phyloP scores from a whole-genome alignment of 2,113 vertebrate species.

The Conger conger region DNA sequence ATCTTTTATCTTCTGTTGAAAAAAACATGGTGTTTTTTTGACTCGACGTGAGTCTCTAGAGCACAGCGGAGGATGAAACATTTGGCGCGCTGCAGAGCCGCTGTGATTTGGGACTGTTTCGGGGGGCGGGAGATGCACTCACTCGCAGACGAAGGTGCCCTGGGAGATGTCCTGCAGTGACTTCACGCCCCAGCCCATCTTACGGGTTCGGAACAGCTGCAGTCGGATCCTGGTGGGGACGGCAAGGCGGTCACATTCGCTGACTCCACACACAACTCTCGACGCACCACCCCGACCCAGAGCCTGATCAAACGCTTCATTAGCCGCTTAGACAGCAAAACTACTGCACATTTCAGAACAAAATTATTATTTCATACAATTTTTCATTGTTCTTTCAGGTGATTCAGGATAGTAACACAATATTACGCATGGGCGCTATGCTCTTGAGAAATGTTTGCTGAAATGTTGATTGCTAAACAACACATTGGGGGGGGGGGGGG shows the following conservation, averaged over 20 bases:
- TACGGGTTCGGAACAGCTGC: conserved; percentile 87
- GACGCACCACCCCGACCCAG: no score
- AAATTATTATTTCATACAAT: no score
- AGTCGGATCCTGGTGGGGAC: conserved; percentile 76
- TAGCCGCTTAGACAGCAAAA: no score
- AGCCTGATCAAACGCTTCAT: no score
- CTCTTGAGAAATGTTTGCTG: no score
- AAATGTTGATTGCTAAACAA: no score
- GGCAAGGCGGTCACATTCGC: neutral
- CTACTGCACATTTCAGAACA: no score
- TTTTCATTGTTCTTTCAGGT: no score
- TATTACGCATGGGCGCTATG: no score
- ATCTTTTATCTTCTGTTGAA: no score
- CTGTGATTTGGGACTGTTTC: neutral
- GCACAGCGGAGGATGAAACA: neutral
- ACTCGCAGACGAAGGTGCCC: conserved; percentile 97
- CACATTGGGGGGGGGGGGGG: no score
- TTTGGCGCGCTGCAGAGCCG: neutral
- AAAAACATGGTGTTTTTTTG: neutral
- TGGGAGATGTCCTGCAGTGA: conserved; percentile 88
- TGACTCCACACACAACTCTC: neutral
- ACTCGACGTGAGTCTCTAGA: neutral
- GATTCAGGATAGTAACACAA: no score
- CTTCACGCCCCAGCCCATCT: conserved; percentile 94
- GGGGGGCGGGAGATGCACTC: conserved; percentile 58